Evolutionary conservation across 1,140 invertebrate genomes (phyloP).

Genomic region (Ceratina japonica): DNA sequence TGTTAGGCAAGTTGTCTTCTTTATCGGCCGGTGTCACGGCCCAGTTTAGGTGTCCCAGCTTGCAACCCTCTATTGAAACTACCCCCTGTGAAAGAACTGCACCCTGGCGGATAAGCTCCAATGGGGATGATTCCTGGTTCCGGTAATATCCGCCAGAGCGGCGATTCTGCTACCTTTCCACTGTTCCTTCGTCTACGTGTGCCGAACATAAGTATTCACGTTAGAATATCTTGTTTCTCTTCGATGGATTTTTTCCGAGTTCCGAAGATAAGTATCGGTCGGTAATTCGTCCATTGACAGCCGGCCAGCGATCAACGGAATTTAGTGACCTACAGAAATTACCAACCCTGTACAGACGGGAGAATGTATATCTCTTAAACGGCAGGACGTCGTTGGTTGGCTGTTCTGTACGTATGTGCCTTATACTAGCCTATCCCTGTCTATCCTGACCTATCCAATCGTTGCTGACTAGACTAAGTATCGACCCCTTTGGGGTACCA

Average conservation of each 20-base stretch:
- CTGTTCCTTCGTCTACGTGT: neutral
- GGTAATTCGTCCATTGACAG: conserved; percentile 19
- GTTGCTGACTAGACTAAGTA: conserved; percentile 44
- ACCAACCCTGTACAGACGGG: conserved; percentile 20
- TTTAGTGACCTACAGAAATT: conserved; percentile 41
- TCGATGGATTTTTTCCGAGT: neutral
- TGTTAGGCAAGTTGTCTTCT: conserved; percentile 49
- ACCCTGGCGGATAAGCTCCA: conserved; percentile 54
- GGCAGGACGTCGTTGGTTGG: conserved; percentile 26
- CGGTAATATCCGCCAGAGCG: conserved; percentile 72
- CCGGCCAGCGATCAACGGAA: conserved; percentile 22
- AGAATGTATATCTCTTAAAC: conserved; percentile 28
- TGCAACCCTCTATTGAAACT: conserved; percentile 35
- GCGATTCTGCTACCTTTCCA: conserved; percentile 60
- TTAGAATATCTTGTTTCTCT: too few relatives aligned
- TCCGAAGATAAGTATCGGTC: neutral
- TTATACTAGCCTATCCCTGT: conserved; percentile 47
- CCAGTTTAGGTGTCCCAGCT: conserved; percentile 26
- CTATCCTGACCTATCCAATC: conserved; percentile 65
- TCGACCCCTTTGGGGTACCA: conserved; percentile 61
- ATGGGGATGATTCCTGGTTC: conserved; percentile 70
- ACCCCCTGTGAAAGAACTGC: conserved; percentile 52
- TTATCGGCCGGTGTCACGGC: conserved; percentile 57
- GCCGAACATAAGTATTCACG: neutral
- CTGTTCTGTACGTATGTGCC: neutral